A percentile compares a stretch with the other conserved stretches of the same genome.
Conservation (phyloP, 2,888 invertebrate species). For the Oxycera nigricornis region DNA sequence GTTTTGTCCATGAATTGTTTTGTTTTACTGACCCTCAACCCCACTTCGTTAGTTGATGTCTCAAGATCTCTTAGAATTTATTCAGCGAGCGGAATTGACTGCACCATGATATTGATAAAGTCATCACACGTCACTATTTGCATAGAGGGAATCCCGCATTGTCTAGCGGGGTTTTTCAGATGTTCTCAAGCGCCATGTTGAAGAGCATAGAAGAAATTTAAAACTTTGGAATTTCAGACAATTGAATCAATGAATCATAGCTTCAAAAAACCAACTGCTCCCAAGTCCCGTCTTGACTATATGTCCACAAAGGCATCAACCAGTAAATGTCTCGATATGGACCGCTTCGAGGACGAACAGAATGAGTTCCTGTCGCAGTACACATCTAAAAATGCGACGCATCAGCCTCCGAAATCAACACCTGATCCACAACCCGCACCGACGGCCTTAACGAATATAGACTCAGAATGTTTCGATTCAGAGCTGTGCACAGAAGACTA, state of each 20-base stretch:
- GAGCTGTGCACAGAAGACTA: conserved; percentile 54
- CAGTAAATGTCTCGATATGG: conserved; percentile 22
- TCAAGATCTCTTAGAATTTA: too few relatives aligned
- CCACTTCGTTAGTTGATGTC: too few relatives aligned
- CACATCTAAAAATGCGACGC: conserved; percentile 54
- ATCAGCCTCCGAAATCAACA: conserved; percentile 57
- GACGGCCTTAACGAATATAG: background rate
- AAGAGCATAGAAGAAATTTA: too few relatives aligned
- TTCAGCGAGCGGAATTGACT: too few relatives aligned
- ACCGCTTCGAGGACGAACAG: conserved; percentile 48
- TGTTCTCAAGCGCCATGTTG: too few relatives aligned
- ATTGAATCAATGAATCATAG: conserved; percentile 60
- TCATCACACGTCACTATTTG: too few relatives aligned
- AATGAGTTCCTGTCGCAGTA: conserved; percentile 56
- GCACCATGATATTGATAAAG: too few relatives aligned
- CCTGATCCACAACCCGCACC: conserved; percentile 24
- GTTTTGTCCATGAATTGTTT: too few relatives aligned
- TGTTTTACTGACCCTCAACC: too few relatives aligned
- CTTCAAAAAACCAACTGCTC: conserved; percentile 58
- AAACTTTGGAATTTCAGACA: conserved; percentile 48
- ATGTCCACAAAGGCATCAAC: conserved; percentile 3
- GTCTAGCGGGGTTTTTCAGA: too few relatives aligned
- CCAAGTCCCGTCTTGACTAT: conserved; percentile 45
- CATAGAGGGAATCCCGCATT: too few relatives aligned
- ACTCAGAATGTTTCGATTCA: conserved; percentile 27